Base-by-base conservation (phyloP, 1,140 invertebrate species). In the Gryon sp. region DNA sequence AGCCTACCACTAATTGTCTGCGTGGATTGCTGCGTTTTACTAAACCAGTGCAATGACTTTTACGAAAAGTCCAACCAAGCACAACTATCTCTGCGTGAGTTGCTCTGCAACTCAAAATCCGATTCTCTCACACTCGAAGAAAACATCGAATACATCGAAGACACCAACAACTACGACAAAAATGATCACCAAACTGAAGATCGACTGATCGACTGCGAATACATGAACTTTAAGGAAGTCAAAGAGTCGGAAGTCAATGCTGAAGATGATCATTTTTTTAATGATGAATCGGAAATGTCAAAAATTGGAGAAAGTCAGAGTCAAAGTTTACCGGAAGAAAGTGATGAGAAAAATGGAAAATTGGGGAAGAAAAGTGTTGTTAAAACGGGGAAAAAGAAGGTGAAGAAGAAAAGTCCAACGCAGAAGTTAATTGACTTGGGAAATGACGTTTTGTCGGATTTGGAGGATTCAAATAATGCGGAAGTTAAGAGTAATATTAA, bases 31-130 rank as follows among this genome's bases (percentile, higher is more conserved):
- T 89, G 83, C 38, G 59, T 83, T n/a, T 69, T 81, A 15, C 72
- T 90, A 9, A 84, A 87, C 50, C 86, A 88, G 43, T 89, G 81
- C 55, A 85, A 60, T 28, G 86, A 89, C 26, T 90, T 90, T 80
- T 87, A 83, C 72, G 87, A 89, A 12, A 88, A 86, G 75, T 85
- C 86, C 0, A 86, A 89, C 76, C 78, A 85, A 77, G 88, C 88
- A 2, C 89, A 90, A 79, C 36, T 55, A 20, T 86, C 83, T 8
- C 76, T 90, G 0, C 80, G 69, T 11, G 66, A 83, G 32, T 66
- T 88, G 62, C 34, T 89, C 2, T 45, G 68, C 19, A 60, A 83
- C 19, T 8, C 74, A 24, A 87, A 88, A 63, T 40, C 74, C 2
- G 79, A 86, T 4, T 26, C 74, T 20, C 12, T 65, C 9, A 14